These are phyloP conservation scores for Synergus laeviventris DNA, from an alignment of 2,888 invertebrate genomes.

Conservation along the genomic window DNA sequence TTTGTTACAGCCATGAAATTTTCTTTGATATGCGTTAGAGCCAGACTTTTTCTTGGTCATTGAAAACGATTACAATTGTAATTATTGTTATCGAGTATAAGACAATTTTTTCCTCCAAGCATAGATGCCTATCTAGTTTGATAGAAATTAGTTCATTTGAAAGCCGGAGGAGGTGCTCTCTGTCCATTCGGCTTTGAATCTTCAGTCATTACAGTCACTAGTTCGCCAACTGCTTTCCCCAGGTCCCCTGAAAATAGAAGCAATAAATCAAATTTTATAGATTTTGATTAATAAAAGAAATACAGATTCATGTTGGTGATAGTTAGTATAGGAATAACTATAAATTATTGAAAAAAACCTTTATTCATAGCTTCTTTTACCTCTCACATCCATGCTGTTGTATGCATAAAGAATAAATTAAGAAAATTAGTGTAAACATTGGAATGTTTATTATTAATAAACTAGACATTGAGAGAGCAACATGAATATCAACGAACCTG, in stretches of 20 bases:
- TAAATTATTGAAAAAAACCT: background rate
- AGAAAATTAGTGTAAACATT: constrained; percentile 8
- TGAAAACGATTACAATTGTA: constrained; percentile 44
- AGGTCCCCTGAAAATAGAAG: constrained; percentile 83
- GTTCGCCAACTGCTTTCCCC: constrained; percentile 90
- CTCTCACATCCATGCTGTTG: constrained; percentile 76
- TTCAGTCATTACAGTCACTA: constrained; percentile 93
- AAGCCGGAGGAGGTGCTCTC: constrained; percentile 71
- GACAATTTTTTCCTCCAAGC: constrained; percentile 13
- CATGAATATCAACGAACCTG: constrained; percentile 79
- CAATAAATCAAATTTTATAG: background rate
- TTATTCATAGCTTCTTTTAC: constrained; percentile 56
- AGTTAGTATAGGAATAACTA: background rate
- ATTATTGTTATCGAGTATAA: constrained; percentile 29
- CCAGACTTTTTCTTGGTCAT: constrained; percentile 73
- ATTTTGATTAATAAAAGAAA: background rate
- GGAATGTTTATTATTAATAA: constrained; percentile 41
- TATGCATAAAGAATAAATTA: constrained; percentile 35
- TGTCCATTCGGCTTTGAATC: constrained; percentile 77
- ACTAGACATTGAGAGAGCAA: constrained; percentile 43
- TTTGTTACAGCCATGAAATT: constrained; percentile 52
- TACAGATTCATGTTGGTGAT: background rate
- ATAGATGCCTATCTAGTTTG: background rate
- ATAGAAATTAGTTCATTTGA: constrained; percentile 62
- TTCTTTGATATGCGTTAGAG: constrained; percentile 74